These are phyloP conservation scores for Urocolius indicus DNA, from an alignment of 2,113 vertebrate genomes.

Conservation along the genomic window DNA sequence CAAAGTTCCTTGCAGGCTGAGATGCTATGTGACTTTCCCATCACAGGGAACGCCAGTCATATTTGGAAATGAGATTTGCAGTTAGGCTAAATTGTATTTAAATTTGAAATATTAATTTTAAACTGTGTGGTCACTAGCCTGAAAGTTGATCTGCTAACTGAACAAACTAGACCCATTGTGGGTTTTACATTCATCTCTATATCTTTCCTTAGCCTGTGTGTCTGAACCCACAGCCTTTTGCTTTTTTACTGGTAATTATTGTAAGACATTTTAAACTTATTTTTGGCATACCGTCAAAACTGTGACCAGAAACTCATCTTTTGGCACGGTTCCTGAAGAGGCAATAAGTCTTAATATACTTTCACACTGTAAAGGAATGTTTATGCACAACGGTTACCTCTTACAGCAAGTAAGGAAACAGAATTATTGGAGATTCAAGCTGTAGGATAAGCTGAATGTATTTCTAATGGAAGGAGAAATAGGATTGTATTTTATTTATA, in stretches of 20 bases:
- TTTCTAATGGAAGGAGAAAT: not conserved
- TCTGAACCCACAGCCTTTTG: not conserved
- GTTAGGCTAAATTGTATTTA: not conserved
- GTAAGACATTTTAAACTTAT: not conserved
- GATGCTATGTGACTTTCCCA: not conserved
- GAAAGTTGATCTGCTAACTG: not conserved
- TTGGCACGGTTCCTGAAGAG: not conserved
- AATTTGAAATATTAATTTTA: not conserved
- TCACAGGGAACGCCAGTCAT: not conserved
- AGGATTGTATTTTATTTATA: not conserved
- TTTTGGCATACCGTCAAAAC: not conserved
- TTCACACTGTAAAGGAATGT: not conserved
- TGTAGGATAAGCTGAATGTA: not conserved
- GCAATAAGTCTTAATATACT: not conserved
- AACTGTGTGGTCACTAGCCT: not conserved
- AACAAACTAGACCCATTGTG: not conserved
- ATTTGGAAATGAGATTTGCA: not conserved
- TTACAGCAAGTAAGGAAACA: not conserved
- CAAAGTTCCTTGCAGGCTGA: not conserved
- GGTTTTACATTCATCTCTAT: not conserved
- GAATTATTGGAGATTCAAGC: not conserved
- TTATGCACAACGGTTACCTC: not conserved
- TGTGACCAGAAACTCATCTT: not conserved
- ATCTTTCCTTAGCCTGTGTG: rapidly evolving
- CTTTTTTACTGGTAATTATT: not conserved